Evolutionary conservation across 2,888 invertebrate species (phyloP).

Genomic region (Stegana nigrithorax): DNA sequence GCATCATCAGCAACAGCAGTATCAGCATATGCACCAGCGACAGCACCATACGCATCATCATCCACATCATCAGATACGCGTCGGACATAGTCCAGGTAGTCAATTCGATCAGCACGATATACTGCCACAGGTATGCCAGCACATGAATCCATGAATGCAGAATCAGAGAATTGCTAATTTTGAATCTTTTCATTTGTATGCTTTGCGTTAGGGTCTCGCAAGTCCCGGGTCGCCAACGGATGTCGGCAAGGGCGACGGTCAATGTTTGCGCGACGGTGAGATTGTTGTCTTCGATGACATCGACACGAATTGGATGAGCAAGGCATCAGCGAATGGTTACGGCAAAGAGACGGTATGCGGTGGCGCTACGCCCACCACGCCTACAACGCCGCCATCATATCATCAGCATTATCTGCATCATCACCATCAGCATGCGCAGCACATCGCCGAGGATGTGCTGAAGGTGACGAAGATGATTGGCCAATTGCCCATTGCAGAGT

Average conservation of each 20-base stretch:
- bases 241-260: conserved; percentile 61
- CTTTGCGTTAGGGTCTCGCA: conserved; percentile 44
- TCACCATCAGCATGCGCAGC: conserved; percentile 27
- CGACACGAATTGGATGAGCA: conserved; percentile 66
- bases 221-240: conserved; percentile 68
- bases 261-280: conserved; percentile 78
- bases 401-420: conserved; percentile 23
- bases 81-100: conserved; percentile 67
- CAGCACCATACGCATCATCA: conserved; percentile 29
- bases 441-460: conserved; percentile 60
- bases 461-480: conserved; percentile 69
- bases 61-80: conserved; percentile 63
- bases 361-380: neutral
- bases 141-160: no score
- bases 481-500: conserved; percentile 85
- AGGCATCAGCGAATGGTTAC: conserved; percentile 27
- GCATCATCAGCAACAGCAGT: conserved; percentile 29
- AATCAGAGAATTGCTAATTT: neutral
- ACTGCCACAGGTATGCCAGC: conserved; percentile 55
- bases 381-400: neutral
- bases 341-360: neutral
- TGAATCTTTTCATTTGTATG: neutral
- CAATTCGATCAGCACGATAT: conserved; percentile 51
- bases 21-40: conserved; percentile 25
- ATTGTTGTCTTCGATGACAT: conserved; percentile 84